Conservation (phyloP, 2,888 invertebrate genomes). For the Campoplex nolae region DNA sequence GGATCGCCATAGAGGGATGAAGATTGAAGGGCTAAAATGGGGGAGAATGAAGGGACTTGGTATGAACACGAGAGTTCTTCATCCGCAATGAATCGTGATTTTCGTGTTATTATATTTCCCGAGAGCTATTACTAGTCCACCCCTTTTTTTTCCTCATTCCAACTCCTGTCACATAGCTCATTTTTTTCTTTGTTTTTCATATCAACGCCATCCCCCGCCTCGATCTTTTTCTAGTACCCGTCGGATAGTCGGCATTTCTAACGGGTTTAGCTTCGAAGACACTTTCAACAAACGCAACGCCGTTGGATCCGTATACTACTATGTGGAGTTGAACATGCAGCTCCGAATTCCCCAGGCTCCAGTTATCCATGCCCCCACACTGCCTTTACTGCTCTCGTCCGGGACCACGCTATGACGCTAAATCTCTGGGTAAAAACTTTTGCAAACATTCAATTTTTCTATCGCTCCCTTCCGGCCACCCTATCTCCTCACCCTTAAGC, state of each 20-base stretch:
- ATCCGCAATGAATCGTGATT: conserved; percentile 55
- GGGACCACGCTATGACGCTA: conserved; percentile 65
- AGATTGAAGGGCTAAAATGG: not conserved
- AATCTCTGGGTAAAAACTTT: conserved; percentile 61
- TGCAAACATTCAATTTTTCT: conserved; percentile 58
- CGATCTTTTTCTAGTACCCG: conserved; percentile 32
- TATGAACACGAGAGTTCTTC: not conserved
- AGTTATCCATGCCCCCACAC: not conserved
- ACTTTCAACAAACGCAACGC: conserved; percentile 11
- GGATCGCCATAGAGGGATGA: not conserved
- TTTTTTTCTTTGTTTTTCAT: not conserved
- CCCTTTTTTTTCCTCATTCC: not conserved
- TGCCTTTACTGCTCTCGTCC: not conserved
- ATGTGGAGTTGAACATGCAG: not conserved
- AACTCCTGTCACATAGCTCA: not conserved
- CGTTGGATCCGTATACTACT: not conserved
- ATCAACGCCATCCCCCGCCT: not conserved
- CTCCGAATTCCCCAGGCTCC: not conserved
- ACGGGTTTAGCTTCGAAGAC: conserved; percentile 8
- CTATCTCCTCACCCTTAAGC: not conserved
- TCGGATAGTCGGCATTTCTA: not conserved
- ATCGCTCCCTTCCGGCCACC: no score
- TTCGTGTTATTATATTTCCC: conserved; percentile 66
- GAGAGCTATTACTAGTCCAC: conserved; percentile 60
- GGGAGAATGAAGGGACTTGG: no score